Evolutionary conservation across 2,797 vertebrate species (phyloP), one percentile per base, ranked within the genome.

Genomic region (Buphagus erythrorhynchus): DNA sequence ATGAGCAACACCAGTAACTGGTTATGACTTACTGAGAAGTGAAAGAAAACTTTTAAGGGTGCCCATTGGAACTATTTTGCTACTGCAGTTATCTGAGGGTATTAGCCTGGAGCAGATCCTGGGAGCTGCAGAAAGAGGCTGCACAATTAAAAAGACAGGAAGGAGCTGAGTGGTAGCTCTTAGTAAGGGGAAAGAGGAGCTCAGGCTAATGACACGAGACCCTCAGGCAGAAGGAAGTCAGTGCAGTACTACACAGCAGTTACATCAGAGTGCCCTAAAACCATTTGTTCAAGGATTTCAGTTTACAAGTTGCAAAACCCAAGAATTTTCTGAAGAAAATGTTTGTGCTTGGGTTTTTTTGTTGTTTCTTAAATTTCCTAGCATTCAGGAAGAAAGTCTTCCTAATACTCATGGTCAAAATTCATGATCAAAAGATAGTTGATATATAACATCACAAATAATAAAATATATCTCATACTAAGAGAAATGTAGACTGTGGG

Each of bases 31-130:
- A 65, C 16, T 54, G 75, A 83, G 38, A 79, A 92, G 88, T 35
- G 46, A 71, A 83, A 78, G 78, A 61, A 91, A 97, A 96, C 92
- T 92, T 96, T 91, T 93, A 95, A 94, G 92, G 92, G 68, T 95
- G 92, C 92, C 91, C 86, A 91, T 9, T 96, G 87, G 94, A 96
- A 91, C 76, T 86, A 3, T 68, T 69, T 90, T 86, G 52, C 69
- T 87, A 0, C 62, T 49, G 54, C 0, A 2, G 66, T 80, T 93
- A 83, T 96, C 72, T 83, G 92, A 90, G 95, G 69, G 52, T 90
- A 81, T 95, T 93, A 94, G 91, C 87, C 92, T 73, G 90, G 73
- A 88, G 91, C 92, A 90, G 61, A 36, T 83, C 73, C 75, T 69
- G 72, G 59, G 68, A 95, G 66, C 68, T 59, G 66, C 79, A 80